A percentile compares a stretch with the other conserved stretches of the same genome.
phyloP scores from a whole-genome alignment of 2,888 invertebrate genomes.

The Crossocerus cetratus region DNA sequence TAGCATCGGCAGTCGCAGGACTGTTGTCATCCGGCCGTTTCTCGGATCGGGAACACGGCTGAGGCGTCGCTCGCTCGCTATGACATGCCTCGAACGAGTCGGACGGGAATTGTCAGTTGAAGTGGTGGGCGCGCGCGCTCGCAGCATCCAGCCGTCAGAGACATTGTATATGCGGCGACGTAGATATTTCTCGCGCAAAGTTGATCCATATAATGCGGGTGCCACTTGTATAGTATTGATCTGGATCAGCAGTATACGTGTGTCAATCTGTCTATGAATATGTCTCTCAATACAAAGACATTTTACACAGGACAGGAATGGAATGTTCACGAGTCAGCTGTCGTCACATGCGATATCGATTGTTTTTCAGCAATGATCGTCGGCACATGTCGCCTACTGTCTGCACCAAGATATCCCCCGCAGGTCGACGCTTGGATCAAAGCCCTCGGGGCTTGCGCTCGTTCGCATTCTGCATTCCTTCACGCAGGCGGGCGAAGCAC shows the following conservation, averaged over 20 bases:
- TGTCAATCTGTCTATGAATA: conserved; percentile 11
- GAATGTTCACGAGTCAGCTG: conserved; percentile 64
- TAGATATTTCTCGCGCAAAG: conserved; percentile 5
- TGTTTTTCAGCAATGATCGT: conserved; percentile 64
- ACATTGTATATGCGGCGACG: conserved; percentile 8
- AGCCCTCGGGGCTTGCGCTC: conserved; percentile 18
- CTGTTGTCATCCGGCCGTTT: conserved; percentile 11
- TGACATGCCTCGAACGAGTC: conserved; percentile 12
- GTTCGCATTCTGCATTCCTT: neutral
- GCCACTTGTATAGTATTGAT: neutral
- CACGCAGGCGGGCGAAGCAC: neutral
- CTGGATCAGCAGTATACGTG: neutral
- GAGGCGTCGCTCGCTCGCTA: conserved; percentile 21
- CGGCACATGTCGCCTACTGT: conserved; percentile 68
- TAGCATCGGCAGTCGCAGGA: neutral
- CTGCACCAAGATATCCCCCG: conserved; percentile 64
- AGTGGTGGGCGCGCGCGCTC: conserved; percentile 26
- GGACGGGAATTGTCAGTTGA: conserved; percentile 27
- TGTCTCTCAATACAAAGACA: conserved; percentile 36
- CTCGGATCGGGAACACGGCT: conserved; percentile 30
- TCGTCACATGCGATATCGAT: conserved; percentile 59
- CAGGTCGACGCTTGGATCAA: conserved; percentile 52
- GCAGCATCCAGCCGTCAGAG: conserved; percentile 26
- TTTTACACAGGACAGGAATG: conserved; percentile 62
- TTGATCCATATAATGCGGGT: neutral